Conservation (phyloP, 2,113 vertebrate genomes). For the Oryzias woworae region DNA sequence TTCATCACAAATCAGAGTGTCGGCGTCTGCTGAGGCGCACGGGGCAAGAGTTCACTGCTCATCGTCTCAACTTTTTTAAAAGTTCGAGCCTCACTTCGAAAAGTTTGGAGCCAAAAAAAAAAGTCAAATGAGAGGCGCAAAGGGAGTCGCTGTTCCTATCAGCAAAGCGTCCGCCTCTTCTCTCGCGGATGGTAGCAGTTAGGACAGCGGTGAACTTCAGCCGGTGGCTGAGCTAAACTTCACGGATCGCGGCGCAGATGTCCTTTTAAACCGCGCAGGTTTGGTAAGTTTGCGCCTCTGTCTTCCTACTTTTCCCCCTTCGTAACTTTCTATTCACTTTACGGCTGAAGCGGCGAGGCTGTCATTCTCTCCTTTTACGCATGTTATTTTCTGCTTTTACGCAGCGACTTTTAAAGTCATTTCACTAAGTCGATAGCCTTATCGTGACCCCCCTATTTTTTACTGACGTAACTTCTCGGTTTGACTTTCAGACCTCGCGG, state of each 20-base stretch:
- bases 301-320: too few relatives aligned
- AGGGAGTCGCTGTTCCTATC: constrained; percentile 37
- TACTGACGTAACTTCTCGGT: too few relatives aligned
- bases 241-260: constrained; percentile 1
- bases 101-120: constrained; percentile 11
- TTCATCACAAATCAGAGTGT: constrained; percentile 65
- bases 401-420: too few relatives aligned
- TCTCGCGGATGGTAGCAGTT: constrained; percentile 5
- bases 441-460: too few relatives aligned
- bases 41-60: constrained; percentile 72
- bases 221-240: constrained; percentile 15
- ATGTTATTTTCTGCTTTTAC: too few relatives aligned
- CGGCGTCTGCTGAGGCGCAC: constrained; percentile 57
- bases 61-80: constrained; percentile 48
- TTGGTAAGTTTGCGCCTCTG: too few relatives aligned
- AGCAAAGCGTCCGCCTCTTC: constrained; percentile 23
- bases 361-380: too few relatives aligned
- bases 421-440: too few relatives aligned
- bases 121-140: constrained; percentile 22
- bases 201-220: constrained; percentile 4
- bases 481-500: too few relatives aligned
- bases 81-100: constrained; percentile 19
- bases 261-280: too few relatives aligned
- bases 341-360: background rate
- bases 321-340: background rate